phyloP scores from a whole-genome alignment of 1,140 invertebrate species.

The Coptotermes formosanus region DNA sequence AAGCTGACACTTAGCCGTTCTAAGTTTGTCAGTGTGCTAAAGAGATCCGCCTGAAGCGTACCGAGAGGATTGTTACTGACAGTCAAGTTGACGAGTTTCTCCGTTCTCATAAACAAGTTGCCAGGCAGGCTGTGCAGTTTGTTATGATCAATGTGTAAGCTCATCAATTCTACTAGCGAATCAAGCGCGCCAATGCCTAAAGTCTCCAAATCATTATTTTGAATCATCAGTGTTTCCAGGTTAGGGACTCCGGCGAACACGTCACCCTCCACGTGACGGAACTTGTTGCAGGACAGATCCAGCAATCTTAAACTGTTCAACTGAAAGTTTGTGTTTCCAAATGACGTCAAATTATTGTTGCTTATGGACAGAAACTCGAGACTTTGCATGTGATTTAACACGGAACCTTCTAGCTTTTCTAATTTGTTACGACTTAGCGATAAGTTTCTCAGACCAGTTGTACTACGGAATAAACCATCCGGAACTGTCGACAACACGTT shows the following conservation, averaged over 20 bases:
- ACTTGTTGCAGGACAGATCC: not conserved
- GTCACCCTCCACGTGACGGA: not conserved
- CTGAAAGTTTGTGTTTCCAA: not conserved
- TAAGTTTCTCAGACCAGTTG: not conserved
- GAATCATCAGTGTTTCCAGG: not conserved
- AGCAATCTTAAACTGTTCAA: not conserved
- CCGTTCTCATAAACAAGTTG: not conserved
- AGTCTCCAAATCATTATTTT: not conserved
- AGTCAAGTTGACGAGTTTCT: not conserved
- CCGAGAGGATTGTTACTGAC: not conserved
- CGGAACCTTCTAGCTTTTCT: not conserved
- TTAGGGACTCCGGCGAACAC: not conserved
- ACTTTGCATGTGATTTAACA: not conserved
- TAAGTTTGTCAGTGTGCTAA: not conserved
- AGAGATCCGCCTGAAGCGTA: not conserved
- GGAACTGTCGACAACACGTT: not conserved
- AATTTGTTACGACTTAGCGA: not conserved
- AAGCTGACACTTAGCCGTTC: not conserved
- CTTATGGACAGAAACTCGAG: not conserved
- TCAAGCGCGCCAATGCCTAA: not conserved
- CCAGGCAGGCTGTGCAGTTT: not conserved
- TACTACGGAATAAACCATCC: not conserved
- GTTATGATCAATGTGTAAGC: not conserved
- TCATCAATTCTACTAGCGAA: not conserved
- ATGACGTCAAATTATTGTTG: not conserved